Evolutionary conservation across 2,888 invertebrate species (phyloP), one percentile per base, ranked within the genome.

Genomic region (Xylocampa areola): DNA sequence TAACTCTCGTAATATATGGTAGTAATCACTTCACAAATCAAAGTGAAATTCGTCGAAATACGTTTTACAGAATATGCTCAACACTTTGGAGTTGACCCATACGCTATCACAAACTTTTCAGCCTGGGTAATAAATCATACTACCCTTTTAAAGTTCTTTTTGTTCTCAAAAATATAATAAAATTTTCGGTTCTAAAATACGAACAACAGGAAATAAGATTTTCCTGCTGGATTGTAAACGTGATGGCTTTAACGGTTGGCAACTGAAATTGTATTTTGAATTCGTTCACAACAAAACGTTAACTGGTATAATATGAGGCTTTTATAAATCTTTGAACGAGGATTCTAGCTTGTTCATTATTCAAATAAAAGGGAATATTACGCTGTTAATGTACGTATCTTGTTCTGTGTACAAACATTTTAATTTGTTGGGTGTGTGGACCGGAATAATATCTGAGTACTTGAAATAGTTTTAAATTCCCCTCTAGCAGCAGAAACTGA

Each of bases 141-240:
- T 32, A 7, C n/a, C n/a, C 58, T 39, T 49, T 39, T 41, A 5
- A 13, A 27, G 39, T 29, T 14, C 0, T 50, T 29, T 43, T 54
- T n/a, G n/a, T 25, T 29, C 16, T 36, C 21, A 0, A 45, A 25
- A 65, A 50, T 27, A 13, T 32, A n/a, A 35, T 19, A 10, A 5
- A 0, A 14, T 57, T 33, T 35, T 5, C n/a, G 13, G 14, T 43
- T 47, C 29, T 14, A 17, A 41, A 57, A 40, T 1, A 16, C 17
- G 23, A 32, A 39, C 16, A 55, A 53, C 43, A 44, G 50, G 27
- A 60, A 59, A 55, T 43, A 29, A 16, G 21, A 53, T 41, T 53
- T 54, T 47, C n/a, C 27, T 32, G 14, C 23, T 25, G 36, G n/a
- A 40, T 59, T 59, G 25, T 60, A 41, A 44, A 44, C 52, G 25